A percentile compares a stretch with the other conserved stretches of the same genome.
phyloP scores from a whole-genome alignment of 2,797 vertebrate species.

The Thripadectes ignobilis region DNA sequence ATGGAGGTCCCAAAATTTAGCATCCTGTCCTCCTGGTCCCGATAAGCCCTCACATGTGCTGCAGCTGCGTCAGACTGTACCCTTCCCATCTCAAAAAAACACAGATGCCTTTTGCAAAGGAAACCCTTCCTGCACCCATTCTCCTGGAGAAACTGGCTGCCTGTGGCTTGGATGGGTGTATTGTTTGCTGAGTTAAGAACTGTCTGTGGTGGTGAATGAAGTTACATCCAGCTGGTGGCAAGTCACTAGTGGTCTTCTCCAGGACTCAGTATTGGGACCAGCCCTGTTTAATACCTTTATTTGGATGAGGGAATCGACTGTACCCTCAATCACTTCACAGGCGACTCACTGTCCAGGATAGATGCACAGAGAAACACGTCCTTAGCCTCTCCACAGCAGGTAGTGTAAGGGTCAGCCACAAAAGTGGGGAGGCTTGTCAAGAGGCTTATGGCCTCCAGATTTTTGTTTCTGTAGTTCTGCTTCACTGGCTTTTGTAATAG shows the following conservation, averaged over 20 bases:
- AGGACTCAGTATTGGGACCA: background rate
- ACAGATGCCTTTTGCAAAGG: background rate
- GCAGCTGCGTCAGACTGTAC: background rate
- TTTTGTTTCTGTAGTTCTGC: background rate
- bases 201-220: background rate
- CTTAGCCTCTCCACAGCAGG: background rate
- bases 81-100: background rate
- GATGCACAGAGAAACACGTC: background rate
- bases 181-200: background rate
- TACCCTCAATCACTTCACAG: background rate
- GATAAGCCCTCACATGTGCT: background rate
- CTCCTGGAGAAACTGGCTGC: background rate
- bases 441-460: background rate
- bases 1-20: background rate
- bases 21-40: background rate
- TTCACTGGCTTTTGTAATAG: slow-evolving; percentile 48
- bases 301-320: background rate
- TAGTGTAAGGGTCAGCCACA: fast-evolving
- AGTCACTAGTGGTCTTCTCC: background rate
- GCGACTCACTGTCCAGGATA: background rate
- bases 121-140: background rate
- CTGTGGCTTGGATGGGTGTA: background rate
- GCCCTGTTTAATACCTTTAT: background rate
- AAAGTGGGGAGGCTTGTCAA: background rate
- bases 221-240: background rate